phyloP scores from a whole-genome alignment of 2,797 vertebrate genomes.

The Leucoraja ocellata region DNA sequence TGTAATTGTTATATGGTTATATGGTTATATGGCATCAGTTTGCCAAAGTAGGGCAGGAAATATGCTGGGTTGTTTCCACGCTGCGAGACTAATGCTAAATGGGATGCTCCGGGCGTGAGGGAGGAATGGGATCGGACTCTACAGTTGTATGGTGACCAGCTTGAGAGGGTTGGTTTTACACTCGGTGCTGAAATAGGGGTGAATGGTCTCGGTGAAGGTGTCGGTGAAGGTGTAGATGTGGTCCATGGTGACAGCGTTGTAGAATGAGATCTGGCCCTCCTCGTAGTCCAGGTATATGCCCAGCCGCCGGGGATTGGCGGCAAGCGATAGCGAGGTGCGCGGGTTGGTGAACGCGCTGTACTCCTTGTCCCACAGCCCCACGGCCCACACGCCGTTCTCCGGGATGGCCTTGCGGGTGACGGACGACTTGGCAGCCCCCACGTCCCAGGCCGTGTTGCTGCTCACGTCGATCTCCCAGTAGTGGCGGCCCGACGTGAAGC shows the following conservation, averaged over 20 bases:
- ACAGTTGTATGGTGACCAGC: not conserved
- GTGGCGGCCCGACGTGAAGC: not conserved
- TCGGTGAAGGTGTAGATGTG: constrained; percentile 6
- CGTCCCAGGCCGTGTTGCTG: constrained; percentile 1
- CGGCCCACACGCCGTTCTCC: not conserved
- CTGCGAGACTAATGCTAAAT: no score
- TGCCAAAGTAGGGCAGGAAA: no score
- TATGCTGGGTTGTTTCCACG: no score
- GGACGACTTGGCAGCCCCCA: not conserved
- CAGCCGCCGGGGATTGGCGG: not conserved
- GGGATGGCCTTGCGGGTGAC: not conserved
- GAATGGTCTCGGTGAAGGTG: not conserved
- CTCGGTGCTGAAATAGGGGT: constrained; percentile 28
- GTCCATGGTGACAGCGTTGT: not conserved
- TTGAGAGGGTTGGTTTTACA: not conserved
- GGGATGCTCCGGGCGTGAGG: no score
- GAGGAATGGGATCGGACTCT: no score
- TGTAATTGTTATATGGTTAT: no score
- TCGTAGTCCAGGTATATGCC: constrained; percentile 4
- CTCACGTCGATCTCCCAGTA: constrained; percentile 26
- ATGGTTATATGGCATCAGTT: no score
- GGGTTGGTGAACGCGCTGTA: not conserved
- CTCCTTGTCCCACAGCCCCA: constrained; percentile 21
- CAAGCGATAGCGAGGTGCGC: not conserved
- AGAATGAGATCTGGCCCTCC: not conserved